phyloP scores from a whole-genome alignment of 2,113 vertebrate species.

The Propithecus coquereli region DNA sequence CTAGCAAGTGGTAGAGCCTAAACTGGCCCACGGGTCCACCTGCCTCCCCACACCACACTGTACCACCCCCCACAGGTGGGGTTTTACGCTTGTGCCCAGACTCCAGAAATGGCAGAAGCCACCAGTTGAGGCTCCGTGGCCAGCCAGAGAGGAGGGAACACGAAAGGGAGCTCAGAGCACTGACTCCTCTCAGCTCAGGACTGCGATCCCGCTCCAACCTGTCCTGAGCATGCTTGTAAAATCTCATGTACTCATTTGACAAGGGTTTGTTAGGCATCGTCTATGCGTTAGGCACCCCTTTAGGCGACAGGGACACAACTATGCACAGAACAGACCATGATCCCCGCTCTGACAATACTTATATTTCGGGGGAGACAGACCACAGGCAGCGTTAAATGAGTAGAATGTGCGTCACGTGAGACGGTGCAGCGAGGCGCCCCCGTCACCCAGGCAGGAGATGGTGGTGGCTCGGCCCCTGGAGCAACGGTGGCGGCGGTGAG shows the following conservation, averaged over 20 bases:
- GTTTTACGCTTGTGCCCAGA: background rate
- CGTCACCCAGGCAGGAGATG: fast-evolving
- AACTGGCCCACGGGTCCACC: background rate
- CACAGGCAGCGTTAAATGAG: background rate
- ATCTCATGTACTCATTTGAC: background rate
- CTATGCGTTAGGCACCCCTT: background rate
- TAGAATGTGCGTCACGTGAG: fast-evolving
- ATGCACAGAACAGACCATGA: background rate
- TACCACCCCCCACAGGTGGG: fast-evolving
- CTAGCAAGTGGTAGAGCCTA: fast-evolving
- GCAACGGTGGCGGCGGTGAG: background rate
- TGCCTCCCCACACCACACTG: background rate
- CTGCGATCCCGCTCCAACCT: background rate
- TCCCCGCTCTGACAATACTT: background rate
- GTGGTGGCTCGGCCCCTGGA: background rate
- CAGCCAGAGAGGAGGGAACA: background rate
- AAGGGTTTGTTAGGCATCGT: fast-evolving
- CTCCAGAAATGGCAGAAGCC: background rate
- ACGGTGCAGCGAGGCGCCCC: fast-evolving
- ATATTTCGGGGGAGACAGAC: background rate
- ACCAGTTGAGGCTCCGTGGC: background rate
- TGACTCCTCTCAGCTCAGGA: background rate
- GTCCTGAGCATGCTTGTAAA: no score
- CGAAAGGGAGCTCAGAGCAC: background rate
- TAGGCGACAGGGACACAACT: fast-evolving